Conservation (phyloP, 2,888 invertebrate genomes). For the Megastigmus dorsalis region DNA sequence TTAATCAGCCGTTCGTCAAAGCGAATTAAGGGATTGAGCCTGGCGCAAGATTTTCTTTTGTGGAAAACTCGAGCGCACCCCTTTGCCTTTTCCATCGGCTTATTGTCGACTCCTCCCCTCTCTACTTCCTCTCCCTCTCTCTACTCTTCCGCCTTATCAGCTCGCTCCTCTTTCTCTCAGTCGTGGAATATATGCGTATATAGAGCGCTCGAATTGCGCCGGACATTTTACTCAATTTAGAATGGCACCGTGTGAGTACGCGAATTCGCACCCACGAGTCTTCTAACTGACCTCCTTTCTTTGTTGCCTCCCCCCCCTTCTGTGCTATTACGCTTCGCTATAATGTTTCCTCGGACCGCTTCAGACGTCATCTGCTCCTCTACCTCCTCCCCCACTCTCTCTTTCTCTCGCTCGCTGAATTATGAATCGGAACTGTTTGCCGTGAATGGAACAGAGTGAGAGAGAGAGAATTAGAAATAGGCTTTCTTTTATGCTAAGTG, state of each 20-base stretch:
- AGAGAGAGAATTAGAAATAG: slow-evolving; percentile 29
- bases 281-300: slow-evolving; percentile 11
- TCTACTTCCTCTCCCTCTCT: too few species aligned
- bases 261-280: background rate
- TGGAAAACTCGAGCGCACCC: background rate
- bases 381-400: too few species aligned
- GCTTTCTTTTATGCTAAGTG: slow-evolving; percentile 10
- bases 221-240: slow-evolving; percentile 37
- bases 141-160: background rate
- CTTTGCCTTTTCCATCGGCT: background rate
- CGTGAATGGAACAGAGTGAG: slow-evolving; percentile 9
- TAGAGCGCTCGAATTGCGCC: slow-evolving; percentile 7
- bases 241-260: slow-evolving; percentile 21
- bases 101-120: background rate
- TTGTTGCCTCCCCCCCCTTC: background rate
- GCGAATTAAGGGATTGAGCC: too few species aligned
- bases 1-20: too few species aligned
- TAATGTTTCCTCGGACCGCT: slow-evolving; percentile 12
- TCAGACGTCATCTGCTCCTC: slow-evolving; percentile 19
- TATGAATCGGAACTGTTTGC: slow-evolving; percentile 33
- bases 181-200: background rate
- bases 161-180: background rate
- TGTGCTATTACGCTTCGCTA: background rate
- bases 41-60: background rate
- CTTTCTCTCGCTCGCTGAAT: slow-evolving; percentile 3